Evolutionary conservation across 2,888 invertebrate species (phyloP), one percentile per base, ranked within the genome.

Genomic region (Corbicula japonica): DNA sequence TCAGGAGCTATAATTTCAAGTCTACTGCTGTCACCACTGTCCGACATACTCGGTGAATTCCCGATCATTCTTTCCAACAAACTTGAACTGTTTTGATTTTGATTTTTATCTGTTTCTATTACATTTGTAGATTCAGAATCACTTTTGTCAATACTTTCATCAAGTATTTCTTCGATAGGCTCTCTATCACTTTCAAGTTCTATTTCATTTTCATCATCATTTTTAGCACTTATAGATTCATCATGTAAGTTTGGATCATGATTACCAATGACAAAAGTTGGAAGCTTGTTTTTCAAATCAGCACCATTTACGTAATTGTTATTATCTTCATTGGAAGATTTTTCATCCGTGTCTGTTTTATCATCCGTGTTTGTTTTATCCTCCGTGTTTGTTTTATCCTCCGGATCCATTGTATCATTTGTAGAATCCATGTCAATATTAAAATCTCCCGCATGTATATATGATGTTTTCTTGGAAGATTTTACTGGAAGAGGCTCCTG

Each of bases 401-500:
- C 58, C 1, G 32, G 10, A 30, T 58, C 58, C 58, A 58, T n/a
- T n/a, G n/a, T n/a, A n/a, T n/a, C n/a, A n/a, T n/a, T n/a, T n/a
- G n/a, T n/a, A n/a, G n/a, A n/a, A n/a, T n/a, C n/a, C n/a, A n/a
- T n/a, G n/a, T n/a, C n/a, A n/a, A n/a, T n/a, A n/a, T n/a, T n/a
- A n/a, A n/a, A n/a, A n/a, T n/a, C n/a, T n/a, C n/a, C n/a, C n/a
- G n/a, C n/a, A n/a, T n/a, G n/a, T n/a, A n/a, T n/a, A n/a, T 28
- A 34, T 58, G 34, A 35, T 58, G n/a, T 35, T 66, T 38, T 54
- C 52, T 48, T 66, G 48, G 65, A 56, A 34, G 56, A 23, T 35
- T 46, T 65, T 26, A 73, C 65, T 44, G 73, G 73, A 35, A 56
- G 63, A 18, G 73, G 73, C 38, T 73, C 73, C 72, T 72, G 62